These are phyloP conservation scores for Spea bombifrons DNA, from an alignment of 2,113 vertebrate species.

Conservation along the genomic window DNA sequence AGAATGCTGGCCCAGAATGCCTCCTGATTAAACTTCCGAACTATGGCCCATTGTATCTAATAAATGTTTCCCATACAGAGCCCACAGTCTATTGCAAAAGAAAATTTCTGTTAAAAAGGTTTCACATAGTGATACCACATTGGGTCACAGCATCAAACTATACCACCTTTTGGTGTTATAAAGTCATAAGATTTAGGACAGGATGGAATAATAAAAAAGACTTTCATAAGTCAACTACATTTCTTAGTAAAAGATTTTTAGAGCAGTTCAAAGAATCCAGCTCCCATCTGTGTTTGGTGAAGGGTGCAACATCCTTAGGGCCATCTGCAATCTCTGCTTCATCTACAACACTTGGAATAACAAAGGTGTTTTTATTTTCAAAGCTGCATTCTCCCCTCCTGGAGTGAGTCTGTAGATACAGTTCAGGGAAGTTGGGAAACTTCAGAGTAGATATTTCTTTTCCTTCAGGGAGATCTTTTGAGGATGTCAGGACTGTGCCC, in stretches of 20 bases:
- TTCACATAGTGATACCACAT: constrained; percentile 8
- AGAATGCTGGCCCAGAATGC: too few relatives aligned
- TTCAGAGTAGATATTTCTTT: constrained; percentile 87
- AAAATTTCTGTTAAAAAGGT: constrained; percentile 11
- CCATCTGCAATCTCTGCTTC: constrained; percentile 93
- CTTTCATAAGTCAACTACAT: constrained; percentile 69
- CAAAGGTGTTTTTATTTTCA: constrained; percentile 99
- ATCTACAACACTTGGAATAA: constrained; percentile 94
- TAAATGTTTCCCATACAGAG: too few relatives aligned
- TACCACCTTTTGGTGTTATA: constrained; percentile 66
- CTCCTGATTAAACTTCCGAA: too few relatives aligned
- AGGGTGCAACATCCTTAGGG: constrained; percentile 78
- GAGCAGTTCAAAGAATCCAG: constrained; percentile 77
- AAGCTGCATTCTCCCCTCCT: constrained; percentile 83
- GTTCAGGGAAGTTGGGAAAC: constrained; percentile 94
- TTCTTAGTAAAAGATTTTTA: constrained; percentile 74
- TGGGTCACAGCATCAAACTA: constrained; percentile 32
- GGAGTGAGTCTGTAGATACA: constrained; percentile 80
- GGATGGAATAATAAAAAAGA: constrained; percentile 66
- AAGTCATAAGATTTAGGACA: constrained; percentile 71
- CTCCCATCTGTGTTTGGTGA: constrained; percentile 84
- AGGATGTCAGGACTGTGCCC: constrained; percentile 86
- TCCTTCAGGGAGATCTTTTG: constrained; percentile 86
- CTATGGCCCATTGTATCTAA: too few relatives aligned
- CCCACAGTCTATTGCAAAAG: too few relatives aligned